A percentile compares a stretch with the other conserved stretches of the same genome.
These are phyloP conservation scores for Tragelaphus scriptus DNA, from an alignment of 2,113 vertebrate species.

Conservation along the genomic window DNA sequence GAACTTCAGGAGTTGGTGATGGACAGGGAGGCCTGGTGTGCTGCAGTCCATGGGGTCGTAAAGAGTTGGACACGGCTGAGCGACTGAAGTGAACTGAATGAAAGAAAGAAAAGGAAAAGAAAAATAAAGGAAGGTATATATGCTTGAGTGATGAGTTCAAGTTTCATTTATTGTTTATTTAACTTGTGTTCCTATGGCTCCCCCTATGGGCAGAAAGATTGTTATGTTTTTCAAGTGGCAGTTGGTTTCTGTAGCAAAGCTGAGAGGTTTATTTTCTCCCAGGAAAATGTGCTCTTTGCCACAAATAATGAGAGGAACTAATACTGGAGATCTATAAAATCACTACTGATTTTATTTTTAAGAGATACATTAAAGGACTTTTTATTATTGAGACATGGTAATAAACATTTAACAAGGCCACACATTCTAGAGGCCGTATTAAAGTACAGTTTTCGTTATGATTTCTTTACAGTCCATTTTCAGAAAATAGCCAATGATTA, in stretches of 20 bases:
- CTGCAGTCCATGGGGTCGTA: background rate
- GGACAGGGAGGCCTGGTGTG: background rate
- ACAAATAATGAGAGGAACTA: background rate
- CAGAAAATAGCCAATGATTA: slow-evolving; percentile 1
- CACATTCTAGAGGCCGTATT: background rate
- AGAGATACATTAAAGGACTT: background rate
- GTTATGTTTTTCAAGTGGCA: background rate
- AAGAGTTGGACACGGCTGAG: background rate
- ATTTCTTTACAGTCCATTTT: background rate
- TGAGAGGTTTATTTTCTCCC: background rate
- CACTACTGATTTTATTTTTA: slow-evolving; percentile 7
- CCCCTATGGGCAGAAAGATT: slow-evolving; percentile 63
- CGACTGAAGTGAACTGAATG: background rate
- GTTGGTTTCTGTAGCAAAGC: background rate
- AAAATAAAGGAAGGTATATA: too few relatives aligned
- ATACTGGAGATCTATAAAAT: background rate
- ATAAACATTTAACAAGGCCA: slow-evolving; percentile 32
- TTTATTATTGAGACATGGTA: background rate
- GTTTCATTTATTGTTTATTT: background rate
- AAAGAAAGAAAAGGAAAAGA: too few relatives aligned
- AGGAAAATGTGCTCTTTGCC: background rate
- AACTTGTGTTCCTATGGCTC: slow-evolving; percentile 57
- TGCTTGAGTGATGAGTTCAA: background rate
- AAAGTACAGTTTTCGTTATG: slow-evolving; percentile 8
- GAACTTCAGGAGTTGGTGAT: background rate